These are phyloP conservation scores for Ennomos fuscantarius DNA, from an alignment of 2,888 invertebrate genomes.

Conservation along the genomic window DNA sequence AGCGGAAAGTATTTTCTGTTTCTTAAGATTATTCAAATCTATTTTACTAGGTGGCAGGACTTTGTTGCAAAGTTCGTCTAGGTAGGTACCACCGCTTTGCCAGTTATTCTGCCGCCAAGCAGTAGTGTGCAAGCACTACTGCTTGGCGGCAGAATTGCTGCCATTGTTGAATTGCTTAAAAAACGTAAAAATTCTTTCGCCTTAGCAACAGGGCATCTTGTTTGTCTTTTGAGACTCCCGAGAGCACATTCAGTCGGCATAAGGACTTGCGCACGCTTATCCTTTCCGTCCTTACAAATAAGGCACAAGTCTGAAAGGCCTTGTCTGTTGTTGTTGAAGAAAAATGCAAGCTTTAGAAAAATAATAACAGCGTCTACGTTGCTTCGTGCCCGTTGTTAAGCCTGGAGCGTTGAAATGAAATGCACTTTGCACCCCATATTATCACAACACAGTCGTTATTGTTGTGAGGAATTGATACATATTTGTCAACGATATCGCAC, in stretches of 20 bases:
- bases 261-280: constrained; percentile 31
- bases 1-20: too few species aligned
- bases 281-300: constrained; percentile 27
- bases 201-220: constrained; percentile 6
- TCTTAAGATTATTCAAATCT: too few species aligned
- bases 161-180: too few species aligned
- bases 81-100: too few species aligned
- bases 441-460: neutral
- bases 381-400: constrained; percentile 9
- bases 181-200: neutral
- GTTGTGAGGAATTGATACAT: neutral
- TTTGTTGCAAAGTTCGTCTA: too few species aligned
- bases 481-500: neutral
- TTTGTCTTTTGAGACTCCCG: neutral
- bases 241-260: constrained; percentile 18
- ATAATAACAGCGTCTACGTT: neutral
- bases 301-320: constrained; percentile 31
- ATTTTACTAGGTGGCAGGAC: too few species aligned
- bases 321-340: constrained; percentile 30
- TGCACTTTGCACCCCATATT: neutral
- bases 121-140: too few species aligned
- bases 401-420: constrained; percentile 3
- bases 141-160: too few species aligned
- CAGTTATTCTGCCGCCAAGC: too few species aligned
- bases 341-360: constrained; percentile 36